Conservation (phyloP, 2,888 invertebrate genomes). For the Cistogaster globosa region DNA sequence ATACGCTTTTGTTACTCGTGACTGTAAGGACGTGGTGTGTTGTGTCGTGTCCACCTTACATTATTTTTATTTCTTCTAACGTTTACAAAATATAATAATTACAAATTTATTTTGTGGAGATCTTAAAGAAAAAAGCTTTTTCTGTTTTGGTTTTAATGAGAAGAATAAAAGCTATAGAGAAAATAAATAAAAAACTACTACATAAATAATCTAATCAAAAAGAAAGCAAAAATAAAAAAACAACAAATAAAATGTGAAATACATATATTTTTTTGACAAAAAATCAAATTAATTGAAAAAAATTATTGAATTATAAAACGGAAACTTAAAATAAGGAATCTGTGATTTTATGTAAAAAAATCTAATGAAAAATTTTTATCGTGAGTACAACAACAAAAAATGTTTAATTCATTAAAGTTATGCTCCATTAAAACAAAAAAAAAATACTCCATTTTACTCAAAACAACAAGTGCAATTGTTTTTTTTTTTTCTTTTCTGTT, state of each 20-base stretch:
- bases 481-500: conserved; percentile 7
- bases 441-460: background rate
- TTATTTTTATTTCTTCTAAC: background rate
- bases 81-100: background rate
- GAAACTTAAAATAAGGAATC: conserved; percentile 11
- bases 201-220: conserved; percentile 12
- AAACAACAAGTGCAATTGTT: conserved; percentile 41
- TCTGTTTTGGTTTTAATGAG: conserved; percentile 14
- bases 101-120: conserved; percentile 42
- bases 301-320: background rate
- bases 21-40: conserved; percentile 70
- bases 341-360: conserved; percentile 39
- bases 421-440: background rate
- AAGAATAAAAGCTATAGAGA: conserved; percentile 36
- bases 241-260: conserved; percentile 43
- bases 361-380: conserved; percentile 1
- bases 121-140: conserved; percentile 56
- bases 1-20: conserved; percentile 71
- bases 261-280: background rate
- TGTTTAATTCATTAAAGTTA: background rate
- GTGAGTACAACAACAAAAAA: conserved; percentile 24
- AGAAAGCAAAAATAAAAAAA: conserved; percentile 37
- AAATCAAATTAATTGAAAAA: background rate
- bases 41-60: conserved; percentile 64
- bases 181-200: conserved; percentile 21